Conservation (phyloP, 2,797 vertebrate species). For the Falco novaeseelandiae region DNA sequence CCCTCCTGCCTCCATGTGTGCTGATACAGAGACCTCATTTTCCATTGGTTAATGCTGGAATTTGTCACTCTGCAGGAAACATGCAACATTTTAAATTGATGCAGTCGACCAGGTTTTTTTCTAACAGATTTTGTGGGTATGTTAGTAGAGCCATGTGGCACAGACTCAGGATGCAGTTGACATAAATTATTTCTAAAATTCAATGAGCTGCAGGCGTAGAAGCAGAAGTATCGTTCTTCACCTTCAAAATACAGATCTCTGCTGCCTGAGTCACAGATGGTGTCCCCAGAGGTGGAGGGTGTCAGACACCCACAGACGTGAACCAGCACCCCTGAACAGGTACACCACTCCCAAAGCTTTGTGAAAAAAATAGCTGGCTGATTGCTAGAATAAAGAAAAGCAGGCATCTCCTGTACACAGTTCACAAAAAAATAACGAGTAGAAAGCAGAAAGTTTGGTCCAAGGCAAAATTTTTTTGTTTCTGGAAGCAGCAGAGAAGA, state of each 20-base stretch:
- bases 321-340: neutral
- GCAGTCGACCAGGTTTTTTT: neutral
- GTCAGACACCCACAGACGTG: neutral
- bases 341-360: neutral
- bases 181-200: neutral
- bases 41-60: neutral
- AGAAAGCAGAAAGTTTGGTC: neutral
- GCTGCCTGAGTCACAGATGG: neutral
- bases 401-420: neutral
- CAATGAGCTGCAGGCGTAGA: neutral
- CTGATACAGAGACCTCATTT: slow-evolving; percentile 40
- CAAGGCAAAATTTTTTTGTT: neutral
- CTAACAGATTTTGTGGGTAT: neutral
- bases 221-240: neutral
- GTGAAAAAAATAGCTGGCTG: neutral
- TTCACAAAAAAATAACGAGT: neutral
- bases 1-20: slow-evolving; percentile 7
- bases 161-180: neutral
- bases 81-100: neutral
- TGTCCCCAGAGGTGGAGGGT: neutral
- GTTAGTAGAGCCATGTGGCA: neutral
- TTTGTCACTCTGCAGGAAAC: slow-evolving; percentile 1
- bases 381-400: neutral
- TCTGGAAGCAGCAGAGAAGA: neutral
- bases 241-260: neutral